phyloP scores from a whole-genome alignment of 2,797 vertebrate species.

The Emydoidea blandingii region DNA sequence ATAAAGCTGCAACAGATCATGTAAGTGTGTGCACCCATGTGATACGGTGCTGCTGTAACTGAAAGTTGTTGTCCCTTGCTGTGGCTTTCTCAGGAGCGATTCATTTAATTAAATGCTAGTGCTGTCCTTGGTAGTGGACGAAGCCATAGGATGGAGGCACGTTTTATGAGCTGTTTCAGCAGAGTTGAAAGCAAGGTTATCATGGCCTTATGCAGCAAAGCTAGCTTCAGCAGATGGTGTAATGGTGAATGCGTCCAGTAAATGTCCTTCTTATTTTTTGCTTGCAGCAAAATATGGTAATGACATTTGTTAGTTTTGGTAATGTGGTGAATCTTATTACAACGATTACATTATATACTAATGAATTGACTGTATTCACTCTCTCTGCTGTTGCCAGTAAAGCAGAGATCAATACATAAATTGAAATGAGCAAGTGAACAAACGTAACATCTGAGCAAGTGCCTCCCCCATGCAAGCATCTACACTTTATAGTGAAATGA shows the following conservation, averaged over 20 bases:
- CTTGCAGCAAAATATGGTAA: background rate
- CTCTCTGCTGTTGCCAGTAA: constrained; percentile 47
- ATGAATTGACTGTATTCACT: background rate
- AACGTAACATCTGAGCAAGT: constrained; percentile 27
- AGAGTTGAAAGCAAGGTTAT: constrained; percentile 32
- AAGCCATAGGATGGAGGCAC: background rate
- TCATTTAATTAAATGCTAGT: constrained; percentile 26
- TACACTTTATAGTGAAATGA: constrained; percentile 7
- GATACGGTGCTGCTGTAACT: background rate
- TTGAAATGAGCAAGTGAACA: constrained; percentile 15
- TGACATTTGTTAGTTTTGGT: background rate
- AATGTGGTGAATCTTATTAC: background rate
- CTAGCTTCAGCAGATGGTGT: rapidly evolving
- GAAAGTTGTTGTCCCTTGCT: constrained; percentile 3
- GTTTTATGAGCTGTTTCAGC: constrained; percentile 23
- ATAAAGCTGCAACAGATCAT: background rate
- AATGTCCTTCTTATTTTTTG: background rate
- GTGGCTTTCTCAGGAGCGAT: background rate
- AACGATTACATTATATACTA: rapidly evolving
- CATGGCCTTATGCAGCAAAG: background rate
- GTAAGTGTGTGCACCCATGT: rapidly evolving
- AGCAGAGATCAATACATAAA: background rate
- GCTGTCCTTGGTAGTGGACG: background rate
- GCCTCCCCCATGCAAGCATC: constrained; percentile 11
- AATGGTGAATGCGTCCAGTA: background rate